Evolutionary conservation across 2,888 invertebrate genomes (phyloP), one percentile per base, ranked within the genome.

Genomic region (Phalera bucephala): DNA sequence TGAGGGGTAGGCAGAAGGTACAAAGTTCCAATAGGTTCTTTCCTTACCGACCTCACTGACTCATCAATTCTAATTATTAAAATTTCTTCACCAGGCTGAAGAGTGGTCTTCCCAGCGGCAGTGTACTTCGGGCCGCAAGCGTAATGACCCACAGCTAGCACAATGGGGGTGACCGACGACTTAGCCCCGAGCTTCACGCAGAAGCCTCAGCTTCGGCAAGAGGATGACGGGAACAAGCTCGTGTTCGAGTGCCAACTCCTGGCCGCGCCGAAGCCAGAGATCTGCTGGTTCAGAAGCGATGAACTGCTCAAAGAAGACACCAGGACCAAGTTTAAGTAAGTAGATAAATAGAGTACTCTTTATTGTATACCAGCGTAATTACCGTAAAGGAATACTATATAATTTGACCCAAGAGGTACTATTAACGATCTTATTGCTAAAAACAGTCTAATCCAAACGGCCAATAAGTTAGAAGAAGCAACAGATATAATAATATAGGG

Each of bases 181-280:
- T 95, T 97, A 91, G 97, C 98, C 91, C 98, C 98, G 87, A 98
- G 97, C 93, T 98, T 99, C 92, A 97, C 97, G 64, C 97, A 98
- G 91, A 98, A 98, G 94, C 98, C 98, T 57, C 96, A 97, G 87
- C 93, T 99, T 69, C 93, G 97, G 62, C 98, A 99, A 86, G 98
- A 98, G 82, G 97, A 97, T 82, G 97, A 97, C 80, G 97, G 97
- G 69, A 97, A 97, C 91, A 94, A 96, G 75, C 93, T 98, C 76
- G 94, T 98, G 69, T 97, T 98, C 91, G 97, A 97, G 85, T 98
- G 97, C 86, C 96, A 97, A 85, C 91, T 98, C 69, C 86, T 96
- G 69, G 95, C 95, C 60, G 91, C 94, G 46, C 97, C 97, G 25
- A 95, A 96, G 80, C 97, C 97, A 33, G 96, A 96, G 60, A 96